phyloP scores from a whole-genome alignment of 2,888 invertebrate genomes.

The Dyspetes luteomarginatus region DNA sequence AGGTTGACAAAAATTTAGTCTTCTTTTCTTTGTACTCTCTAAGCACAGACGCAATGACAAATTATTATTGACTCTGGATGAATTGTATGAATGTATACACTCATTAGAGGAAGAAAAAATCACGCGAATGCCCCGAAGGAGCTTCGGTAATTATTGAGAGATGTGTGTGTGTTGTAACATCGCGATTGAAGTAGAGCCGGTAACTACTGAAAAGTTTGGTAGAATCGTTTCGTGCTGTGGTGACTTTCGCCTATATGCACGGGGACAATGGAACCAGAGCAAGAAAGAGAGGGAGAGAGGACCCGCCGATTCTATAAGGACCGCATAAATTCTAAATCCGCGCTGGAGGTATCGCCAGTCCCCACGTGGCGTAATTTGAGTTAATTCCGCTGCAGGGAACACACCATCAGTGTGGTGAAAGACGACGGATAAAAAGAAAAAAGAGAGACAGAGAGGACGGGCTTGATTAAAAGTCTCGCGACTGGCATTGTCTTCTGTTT shows the following conservation, averaged over 20 bases:
- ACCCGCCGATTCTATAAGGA: conserved; percentile 76
- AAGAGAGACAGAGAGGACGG: conserved; percentile 64
- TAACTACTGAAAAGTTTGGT: conserved; percentile 49
- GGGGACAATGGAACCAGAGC: conserved; percentile 45
- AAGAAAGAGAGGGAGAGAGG: conserved; percentile 15
- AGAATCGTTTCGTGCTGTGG: conserved; percentile 41
- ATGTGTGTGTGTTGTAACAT: conserved; percentile 22
- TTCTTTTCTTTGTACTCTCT: conserved; percentile 20
- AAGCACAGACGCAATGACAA: conserved; percentile 11
- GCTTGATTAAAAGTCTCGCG: conserved; percentile 81
- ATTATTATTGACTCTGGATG: conserved; percentile 16
- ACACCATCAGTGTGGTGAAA: conserved; percentile 51
- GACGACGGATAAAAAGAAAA: conserved; percentile 49
- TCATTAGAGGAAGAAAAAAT: conserved; percentile 39
- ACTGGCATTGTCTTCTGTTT: conserved; percentile 81
- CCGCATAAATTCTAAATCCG: conserved; percentile 80
- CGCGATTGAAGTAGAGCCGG: conserved; percentile 53
- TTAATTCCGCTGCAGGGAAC: conserved; percentile 82
- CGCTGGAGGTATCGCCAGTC: conserved; percentile 71
- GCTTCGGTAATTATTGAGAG: conserved; percentile 63
- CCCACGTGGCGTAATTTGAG: conserved; percentile 81
- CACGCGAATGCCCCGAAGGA: conserved; percentile 50
- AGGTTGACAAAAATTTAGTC: conserved; percentile 4
- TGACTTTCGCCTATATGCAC: conserved; percentile 47
- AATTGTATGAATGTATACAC: conserved; percentile 46